Percentiles rank a stretch among this genome's conserved stretches.
Evolutionary conservation across 1,140 invertebrate species (phyloP).

Genomic region (Mactra quadrangularis): DNA sequence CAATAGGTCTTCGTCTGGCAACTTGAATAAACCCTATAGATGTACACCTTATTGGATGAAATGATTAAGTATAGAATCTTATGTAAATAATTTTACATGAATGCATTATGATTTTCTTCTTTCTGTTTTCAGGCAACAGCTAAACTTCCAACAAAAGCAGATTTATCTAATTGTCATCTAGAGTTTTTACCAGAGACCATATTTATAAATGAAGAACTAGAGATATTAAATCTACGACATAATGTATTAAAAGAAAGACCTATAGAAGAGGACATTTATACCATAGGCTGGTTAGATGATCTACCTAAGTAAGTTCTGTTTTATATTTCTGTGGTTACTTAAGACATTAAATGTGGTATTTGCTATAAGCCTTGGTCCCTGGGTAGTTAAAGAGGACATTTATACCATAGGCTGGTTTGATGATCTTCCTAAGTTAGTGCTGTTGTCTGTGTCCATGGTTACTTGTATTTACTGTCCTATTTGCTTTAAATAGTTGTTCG

Average conservation of each 20-base stretch:
- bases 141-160: slow-evolving; percentile 82
- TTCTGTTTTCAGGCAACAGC: slow-evolving; percentile 78
- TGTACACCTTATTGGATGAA: no score
- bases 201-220: slow-evolving; percentile 82
- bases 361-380: no score
- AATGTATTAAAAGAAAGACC: slow-evolving; percentile 81
- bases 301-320: slow-evolving; percentile 77
- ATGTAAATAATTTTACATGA: no score
- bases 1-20: no score
- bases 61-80: no score
- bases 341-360: no score
- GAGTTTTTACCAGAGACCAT: slow-evolving; percentile 83
- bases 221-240: slow-evolving; percentile 81
- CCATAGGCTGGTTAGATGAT: slow-evolving; percentile 83
- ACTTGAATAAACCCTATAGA: no score
- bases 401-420: slow-evolving; percentile 83
- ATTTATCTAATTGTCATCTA: slow-evolving; percentile 82
- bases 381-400: slow-evolving; percentile 83
- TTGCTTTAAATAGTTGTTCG: no score
- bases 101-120: background rate
- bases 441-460: no score
- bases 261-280: slow-evolving; percentile 83
- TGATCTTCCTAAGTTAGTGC: slow-evolving; percentile 80
- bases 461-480: no score
- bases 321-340: no score